Conservation (phyloP, 2,797 vertebrate species). For the Sebastiscus albofasciatus region DNA sequence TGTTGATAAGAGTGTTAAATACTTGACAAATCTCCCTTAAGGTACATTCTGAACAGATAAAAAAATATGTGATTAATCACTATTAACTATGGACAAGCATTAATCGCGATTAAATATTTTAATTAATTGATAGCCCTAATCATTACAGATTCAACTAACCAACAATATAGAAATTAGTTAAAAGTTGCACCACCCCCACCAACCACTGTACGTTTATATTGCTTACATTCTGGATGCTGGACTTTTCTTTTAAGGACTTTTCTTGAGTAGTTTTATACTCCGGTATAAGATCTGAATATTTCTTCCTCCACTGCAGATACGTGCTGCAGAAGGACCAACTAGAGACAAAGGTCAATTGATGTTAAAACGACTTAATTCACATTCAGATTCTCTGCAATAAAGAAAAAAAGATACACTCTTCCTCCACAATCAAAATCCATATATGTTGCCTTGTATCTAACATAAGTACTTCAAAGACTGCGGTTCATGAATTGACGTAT, state of each 20-base stretch:
- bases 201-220: not conserved
- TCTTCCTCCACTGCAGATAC: not conserved
- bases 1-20: too few species aligned
- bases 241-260: not conserved
- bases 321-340: slow-evolving; percentile 5
- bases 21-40: too few species aligned
- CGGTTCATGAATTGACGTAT: slow-evolving; percentile 53
- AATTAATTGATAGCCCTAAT: too few species aligned
- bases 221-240: not conserved
- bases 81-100: too few species aligned
- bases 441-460: slow-evolving; percentile 47
- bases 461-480: slow-evolving; percentile 52
- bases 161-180: not conserved
- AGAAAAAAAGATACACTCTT: slow-evolving; percentile 5
- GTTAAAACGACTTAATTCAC: slow-evolving; percentile 15
- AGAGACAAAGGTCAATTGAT: slow-evolving; percentile 34
- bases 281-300: not conserved
- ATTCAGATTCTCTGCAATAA: slow-evolving; percentile 8
- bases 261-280: not conserved
- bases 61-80: too few species aligned
- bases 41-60: too few species aligned
- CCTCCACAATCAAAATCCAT: slow-evolving; percentile 44
- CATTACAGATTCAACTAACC: not conserved
- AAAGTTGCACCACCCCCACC: not conserved
- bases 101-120: too few species aligned